Conservation (phyloP, 2,797 vertebrate genomes). For the Syngnathus acus region DNA sequence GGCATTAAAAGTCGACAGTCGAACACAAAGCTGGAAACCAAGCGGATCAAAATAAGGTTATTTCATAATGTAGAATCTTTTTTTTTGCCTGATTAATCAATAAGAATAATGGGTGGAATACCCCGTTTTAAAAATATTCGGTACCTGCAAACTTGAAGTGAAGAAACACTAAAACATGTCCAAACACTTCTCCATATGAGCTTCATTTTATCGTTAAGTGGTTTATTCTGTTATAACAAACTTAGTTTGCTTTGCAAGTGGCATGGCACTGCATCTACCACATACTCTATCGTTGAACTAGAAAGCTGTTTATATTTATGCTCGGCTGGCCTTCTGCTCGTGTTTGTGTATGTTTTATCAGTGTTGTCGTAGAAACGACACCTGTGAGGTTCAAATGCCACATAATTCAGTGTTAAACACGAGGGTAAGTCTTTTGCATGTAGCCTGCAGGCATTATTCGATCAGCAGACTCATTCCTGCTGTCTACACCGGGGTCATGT, state of each 20-base stretch:
- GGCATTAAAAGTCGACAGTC: not conserved
- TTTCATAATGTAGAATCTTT: not conserved
- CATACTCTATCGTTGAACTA: constrained; percentile 5
- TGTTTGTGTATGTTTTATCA: constrained; percentile 15
- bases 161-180: not conserved
- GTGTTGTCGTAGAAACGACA: constrained; percentile 16
- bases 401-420: constrained; percentile 50
- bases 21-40: not conserved
- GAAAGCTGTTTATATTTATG: constrained; percentile 20
- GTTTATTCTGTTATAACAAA: not conserved
- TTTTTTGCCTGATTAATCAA: too few species aligned
- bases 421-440: constrained; percentile 45
- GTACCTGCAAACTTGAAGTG: not conserved
- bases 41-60: not conserved
- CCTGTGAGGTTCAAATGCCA: constrained; percentile 38
- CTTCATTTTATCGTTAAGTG: not conserved
- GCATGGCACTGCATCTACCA: not conserved
- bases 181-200: not conserved
- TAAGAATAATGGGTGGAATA: not conserved
- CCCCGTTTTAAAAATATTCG: not conserved
- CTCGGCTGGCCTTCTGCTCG: constrained; percentile 13
- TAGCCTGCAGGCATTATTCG: constrained; percentile 37
- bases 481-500: constrained; percentile 24
- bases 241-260: not conserved
- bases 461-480: constrained; percentile 33